Conservation (phyloP, 2,888 invertebrate species). For the Osmoderma eremita region DNA sequence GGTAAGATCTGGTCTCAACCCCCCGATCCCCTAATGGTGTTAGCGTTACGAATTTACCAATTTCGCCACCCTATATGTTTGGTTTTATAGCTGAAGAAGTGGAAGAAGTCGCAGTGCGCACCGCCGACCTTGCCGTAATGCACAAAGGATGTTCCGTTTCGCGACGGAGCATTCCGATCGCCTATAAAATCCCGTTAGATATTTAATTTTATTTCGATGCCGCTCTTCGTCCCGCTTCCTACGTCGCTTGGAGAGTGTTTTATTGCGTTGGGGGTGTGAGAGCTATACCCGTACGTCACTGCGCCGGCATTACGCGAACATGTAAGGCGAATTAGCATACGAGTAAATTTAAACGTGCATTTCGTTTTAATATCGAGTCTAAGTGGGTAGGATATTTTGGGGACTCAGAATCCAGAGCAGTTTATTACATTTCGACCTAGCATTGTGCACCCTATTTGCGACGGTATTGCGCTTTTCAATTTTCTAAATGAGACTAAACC, state of each 20-base stretch:
- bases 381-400: slow-evolving; percentile 21
- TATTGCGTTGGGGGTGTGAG: slow-evolving; percentile 39
- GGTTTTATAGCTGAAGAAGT: slow-evolving; percentile 56
- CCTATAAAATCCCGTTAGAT: slow-evolving; percentile 62
- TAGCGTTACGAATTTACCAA: slow-evolving; percentile 66
- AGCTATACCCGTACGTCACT: not conserved
- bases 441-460: too few species aligned
- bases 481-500: too few species aligned
- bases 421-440: slow-evolving; percentile 19
- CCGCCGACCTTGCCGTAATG: slow-evolving; percentile 55
- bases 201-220: slow-evolving; percentile 59
- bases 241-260: slow-evolving; percentile 39
- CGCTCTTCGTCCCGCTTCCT: slow-evolving; percentile 16
- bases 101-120: slow-evolving; percentile 12
- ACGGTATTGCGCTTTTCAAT: too few species aligned
- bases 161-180: slow-evolving; percentile 45
- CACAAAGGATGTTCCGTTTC: slow-evolving; percentile 60
- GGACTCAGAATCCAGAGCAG: not conserved
- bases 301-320: not conserved
- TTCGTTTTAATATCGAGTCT: slow-evolving; percentile 31
- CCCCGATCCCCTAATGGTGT: slow-evolving; percentile 60
- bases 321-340: slow-evolving; percentile 25
- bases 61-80: slow-evolving; percentile 63
- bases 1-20: slow-evolving; percentile 19
- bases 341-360: slow-evolving; percentile 11